Evolutionary conservation across 1,140 invertebrate species (phyloP).

Genomic region (Batillaria attramentaria): DNA sequence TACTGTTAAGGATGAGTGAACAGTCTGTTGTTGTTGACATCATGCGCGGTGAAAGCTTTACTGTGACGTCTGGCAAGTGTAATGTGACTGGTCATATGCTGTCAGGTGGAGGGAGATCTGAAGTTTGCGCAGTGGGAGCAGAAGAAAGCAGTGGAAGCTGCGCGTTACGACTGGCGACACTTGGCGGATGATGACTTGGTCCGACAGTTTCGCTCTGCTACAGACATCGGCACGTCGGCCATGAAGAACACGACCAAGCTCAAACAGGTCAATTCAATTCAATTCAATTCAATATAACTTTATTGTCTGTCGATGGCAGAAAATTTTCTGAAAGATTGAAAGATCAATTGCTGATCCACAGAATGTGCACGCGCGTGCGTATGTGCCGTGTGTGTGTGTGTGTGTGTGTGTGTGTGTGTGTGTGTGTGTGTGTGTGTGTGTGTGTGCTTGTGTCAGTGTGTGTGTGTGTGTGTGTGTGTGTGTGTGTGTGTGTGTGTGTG

Average conservation of each 20-base stretch:
- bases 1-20: not conserved
- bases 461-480: not conserved
- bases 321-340: not conserved
- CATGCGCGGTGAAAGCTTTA: not conserved
- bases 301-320: too few relatives aligned
- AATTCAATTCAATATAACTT: too few relatives aligned
- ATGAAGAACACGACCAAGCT: slow-evolving; percentile 66
- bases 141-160: slow-evolving; percentile 54
- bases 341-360: not conserved
- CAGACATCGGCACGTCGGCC: slow-evolving; percentile 83
- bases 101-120: slow-evolving; percentile 37
- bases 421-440: slow-evolving; percentile 1
- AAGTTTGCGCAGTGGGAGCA: slow-evolving; percentile 50
- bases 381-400: not conserved
- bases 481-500: not conserved
- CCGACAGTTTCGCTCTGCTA: slow-evolving; percentile 83
- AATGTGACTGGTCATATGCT: not conserved
- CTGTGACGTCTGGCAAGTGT: not conserved
- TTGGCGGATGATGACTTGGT: slow-evolving; percentile 81
- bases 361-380: too few relatives aligned
- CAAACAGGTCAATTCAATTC: slow-evolving; percentile 32
- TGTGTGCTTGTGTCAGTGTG: not conserved
- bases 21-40: not conserved
- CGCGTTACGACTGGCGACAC: slow-evolving; percentile 75
- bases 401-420: not conserved